phyloP scores from a whole-genome alignment of 2,113 vertebrate genomes.

The Melospiza georgiana region DNA sequence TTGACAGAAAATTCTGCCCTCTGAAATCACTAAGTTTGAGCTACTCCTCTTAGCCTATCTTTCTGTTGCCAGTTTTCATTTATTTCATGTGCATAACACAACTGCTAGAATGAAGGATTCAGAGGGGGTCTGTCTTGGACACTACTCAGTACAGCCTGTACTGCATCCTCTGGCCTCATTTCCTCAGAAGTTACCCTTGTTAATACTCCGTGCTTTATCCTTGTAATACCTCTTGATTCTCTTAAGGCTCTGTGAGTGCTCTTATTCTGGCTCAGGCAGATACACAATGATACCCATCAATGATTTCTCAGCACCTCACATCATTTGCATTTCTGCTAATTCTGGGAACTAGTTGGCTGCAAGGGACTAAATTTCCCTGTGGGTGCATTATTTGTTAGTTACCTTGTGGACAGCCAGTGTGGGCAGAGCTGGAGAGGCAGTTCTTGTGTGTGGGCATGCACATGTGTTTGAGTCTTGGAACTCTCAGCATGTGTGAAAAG shows the following conservation, averaged over 20 bases:
- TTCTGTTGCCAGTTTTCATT: not conserved
- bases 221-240: conserved; percentile 9
- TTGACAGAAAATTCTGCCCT: not conserved
- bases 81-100: not conserved
- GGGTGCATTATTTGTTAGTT: not conserved
- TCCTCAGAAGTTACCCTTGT: conserved; percentile 3
- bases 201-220: conserved; percentile 10
- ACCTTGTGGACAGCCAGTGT: not conserved
- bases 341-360: not conserved
- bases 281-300: not conserved
- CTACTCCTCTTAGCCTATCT: not conserved
- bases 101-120: not conserved
- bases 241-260: conserved; percentile 6
- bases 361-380: not conserved
- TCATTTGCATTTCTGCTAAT: not conserved
- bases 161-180: not conserved
- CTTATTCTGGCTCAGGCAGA: not conserved
- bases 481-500: not conserved
- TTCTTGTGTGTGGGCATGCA: accelerated
- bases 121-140: not conserved
- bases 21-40: not conserved
- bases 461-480: not conserved
- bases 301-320: conserved; percentile 10
- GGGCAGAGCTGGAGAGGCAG: not conserved
- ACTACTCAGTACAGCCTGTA: not conserved